Percentiles rank a stretch among this genome's conserved stretches.
Conservation (phyloP, 23 tunicate species). For the Botrylloides violaceus region DNA sequence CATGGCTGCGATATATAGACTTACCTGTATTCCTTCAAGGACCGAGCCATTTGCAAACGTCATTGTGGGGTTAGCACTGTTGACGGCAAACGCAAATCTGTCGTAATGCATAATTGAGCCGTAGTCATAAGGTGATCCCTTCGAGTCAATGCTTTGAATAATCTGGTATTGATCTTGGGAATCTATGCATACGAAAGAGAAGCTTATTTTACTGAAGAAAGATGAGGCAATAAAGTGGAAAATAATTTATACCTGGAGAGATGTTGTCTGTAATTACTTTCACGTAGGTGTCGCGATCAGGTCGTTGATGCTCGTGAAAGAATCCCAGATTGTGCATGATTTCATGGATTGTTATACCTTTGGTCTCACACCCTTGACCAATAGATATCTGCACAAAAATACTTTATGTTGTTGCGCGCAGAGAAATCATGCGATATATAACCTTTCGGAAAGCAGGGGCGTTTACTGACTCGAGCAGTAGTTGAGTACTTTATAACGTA, state of each 20-base stretch:
- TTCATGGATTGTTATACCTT: background rate
- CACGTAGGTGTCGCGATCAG: background rate
- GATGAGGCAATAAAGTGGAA: background rate
- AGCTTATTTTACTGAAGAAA: background rate
- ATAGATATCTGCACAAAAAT: background rate
- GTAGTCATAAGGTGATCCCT: constrained; percentile 14
- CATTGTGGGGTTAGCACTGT: background rate
- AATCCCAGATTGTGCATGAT: constrained; percentile 1
- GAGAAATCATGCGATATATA: too few species aligned
- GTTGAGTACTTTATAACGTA: background rate
- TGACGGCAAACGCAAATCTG: constrained; percentile 2
- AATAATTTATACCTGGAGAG: background rate
- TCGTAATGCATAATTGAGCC: constrained; percentile 28
- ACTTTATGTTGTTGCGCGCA: too few species aligned
- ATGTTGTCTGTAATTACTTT: background rate
- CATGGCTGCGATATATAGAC: too few species aligned
- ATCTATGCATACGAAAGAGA: background rate
- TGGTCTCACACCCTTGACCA: background rate
- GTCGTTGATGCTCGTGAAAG: background rate
- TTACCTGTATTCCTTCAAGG: background rate
- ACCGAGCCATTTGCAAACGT: background rate
- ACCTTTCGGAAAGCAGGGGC: too few species aligned
- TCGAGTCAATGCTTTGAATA: background rate
- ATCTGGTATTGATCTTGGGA: background rate
- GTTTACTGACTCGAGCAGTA: background rate